Base-by-base conservation (phyloP, 2,113 vertebrate genomes). In the Paratilapia polleni region DNA sequence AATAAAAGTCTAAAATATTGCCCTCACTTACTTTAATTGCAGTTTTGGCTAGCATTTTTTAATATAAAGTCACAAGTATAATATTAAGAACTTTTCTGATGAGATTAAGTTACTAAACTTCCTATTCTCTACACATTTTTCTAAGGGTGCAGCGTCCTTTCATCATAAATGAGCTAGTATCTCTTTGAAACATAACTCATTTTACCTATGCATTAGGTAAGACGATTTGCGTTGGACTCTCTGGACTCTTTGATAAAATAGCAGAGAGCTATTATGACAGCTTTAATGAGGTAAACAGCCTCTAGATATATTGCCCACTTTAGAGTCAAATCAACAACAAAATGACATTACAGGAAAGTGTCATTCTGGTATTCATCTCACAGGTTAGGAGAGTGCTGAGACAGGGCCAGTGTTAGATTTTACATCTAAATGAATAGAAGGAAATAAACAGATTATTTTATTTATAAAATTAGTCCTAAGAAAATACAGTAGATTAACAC, bases 11-110 rank as follows among this genome's bases (percentile, higher is more conserved):
- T 61, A 49, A 89, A 75, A 76, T 86, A 81, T 49, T 76, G 31
- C 41, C 52, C 22, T 74, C 78, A 78, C 81, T 91, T 81, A 80
- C 13, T 78, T 81, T 85, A 90, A 93, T 82, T 85, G 81, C 74
- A 68, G 41, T 85, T 80, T 81, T 74, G 78, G 77, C 41, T 80
- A 22, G 14, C 24, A 68, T 81, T 64, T 74, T 38, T 62, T 43
- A 31, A 43, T 59, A 41, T 43, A 15, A 54, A 62, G 49, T 77
- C 13, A 19, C 58, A 85, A 83, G 78, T 87, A 73, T 12, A 74
- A 57, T 60, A 73, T 61, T 56, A 52, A 70, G 13, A 66, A 86
- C 52, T 82, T 62, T 77, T 78, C 73, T 88, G 49, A 73, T 31
- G 66, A 10, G 66, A 73, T 73, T 73, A 73, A 47, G 26, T 52